These are phyloP conservation scores for Ameiurus melas DNA, from an alignment of 2,113 vertebrate genomes.

Conservation along the genomic window DNA sequence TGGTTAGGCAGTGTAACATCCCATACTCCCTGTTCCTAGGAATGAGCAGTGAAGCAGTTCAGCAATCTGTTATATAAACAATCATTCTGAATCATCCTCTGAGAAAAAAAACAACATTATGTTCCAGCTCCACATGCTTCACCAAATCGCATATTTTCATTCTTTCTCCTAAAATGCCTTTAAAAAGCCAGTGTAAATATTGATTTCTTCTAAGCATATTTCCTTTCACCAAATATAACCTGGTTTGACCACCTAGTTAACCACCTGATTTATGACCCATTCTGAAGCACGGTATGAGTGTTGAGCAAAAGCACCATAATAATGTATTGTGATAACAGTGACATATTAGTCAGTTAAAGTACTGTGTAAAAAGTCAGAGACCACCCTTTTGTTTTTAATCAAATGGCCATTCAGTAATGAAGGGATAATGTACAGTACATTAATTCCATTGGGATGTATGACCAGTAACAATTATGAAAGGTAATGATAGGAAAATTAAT, in stretches of 20 bases:
- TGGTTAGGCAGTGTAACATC: neutral
- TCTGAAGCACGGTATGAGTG: neutral
- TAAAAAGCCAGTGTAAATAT: neutral
- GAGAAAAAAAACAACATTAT: neutral
- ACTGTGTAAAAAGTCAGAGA: neutral
- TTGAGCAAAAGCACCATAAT: neutral
- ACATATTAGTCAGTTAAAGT: neutral
- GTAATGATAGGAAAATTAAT: neutral
- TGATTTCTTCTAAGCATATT: neutral
- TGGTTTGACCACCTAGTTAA: neutral
- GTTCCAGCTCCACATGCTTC: neutral
- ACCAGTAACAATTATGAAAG: neutral
- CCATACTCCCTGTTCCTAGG: neutral
- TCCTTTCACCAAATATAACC: neutral
- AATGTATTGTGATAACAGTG: neutral
- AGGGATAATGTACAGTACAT: neutral
- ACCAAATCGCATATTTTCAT: neutral
- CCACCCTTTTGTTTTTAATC: neutral
- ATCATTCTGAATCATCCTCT: neutral
- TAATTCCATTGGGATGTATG: neutral
- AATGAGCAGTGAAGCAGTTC: neutral
- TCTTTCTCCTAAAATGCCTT: neutral
- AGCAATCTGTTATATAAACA: conserved; percentile 1
- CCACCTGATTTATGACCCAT: neutral
- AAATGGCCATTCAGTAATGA: neutral